Percentiles rank a stretch among this genome's conserved stretches.
Evolutionary conservation across 1,140 invertebrate genomes (phyloP).

Genomic region (Cydia pomonella): DNA sequence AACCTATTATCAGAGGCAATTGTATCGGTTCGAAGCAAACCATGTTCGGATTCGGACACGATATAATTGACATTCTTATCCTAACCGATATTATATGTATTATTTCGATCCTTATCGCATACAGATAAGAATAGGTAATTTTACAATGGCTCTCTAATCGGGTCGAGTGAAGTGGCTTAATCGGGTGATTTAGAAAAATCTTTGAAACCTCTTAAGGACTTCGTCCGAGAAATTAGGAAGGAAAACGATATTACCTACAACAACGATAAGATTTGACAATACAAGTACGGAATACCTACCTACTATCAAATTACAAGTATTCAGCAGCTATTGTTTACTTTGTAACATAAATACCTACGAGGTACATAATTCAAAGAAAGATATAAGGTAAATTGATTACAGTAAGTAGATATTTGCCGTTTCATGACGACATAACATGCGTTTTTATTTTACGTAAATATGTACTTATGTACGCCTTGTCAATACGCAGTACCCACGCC

Average conservation of each 20-base stretch:
- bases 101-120: neutral
- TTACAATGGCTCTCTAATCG: neutral
- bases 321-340: neutral
- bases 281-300: neutral
- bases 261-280: neutral
- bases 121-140: neutral
- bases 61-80: too few relatives aligned
- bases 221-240: conserved; percentile 1
- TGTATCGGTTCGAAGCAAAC: too few relatives aligned
- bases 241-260: neutral
- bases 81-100: too few relatives aligned
- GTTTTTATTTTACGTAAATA: neutral
- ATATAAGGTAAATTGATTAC: neutral
- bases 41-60: too few relatives aligned
- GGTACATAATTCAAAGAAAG: neutral
- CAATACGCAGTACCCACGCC: neutral
- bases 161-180: too few relatives aligned
- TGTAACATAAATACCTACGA: neutral
- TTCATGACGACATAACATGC: neutral
- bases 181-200: neutral
- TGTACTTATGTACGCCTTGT: neutral
- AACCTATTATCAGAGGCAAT: too few relatives aligned
- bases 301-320: conserved; percentile 3
- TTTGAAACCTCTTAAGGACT: neutral
- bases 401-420: neutral